Conservation (phyloP, 2,113 vertebrate genomes). For the Pachycephala philippinensis region DNA sequence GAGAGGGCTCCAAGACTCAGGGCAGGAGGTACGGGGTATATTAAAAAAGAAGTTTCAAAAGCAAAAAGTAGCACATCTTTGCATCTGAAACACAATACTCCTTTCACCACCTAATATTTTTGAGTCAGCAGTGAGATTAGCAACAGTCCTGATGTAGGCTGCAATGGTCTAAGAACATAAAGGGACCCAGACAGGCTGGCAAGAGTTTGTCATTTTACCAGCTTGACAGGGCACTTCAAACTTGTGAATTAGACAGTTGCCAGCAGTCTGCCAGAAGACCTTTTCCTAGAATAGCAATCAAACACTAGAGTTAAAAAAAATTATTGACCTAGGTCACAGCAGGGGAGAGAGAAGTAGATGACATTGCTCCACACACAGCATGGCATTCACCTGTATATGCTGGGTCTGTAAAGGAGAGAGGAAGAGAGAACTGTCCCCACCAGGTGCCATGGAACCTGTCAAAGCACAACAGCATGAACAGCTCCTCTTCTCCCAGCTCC, state of each 20-base stretch:
- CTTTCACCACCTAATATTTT: neutral
- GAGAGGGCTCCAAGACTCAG: fast-evolving
- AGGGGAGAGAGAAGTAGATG: neutral
- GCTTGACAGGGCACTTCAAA: neutral
- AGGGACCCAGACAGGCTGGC: neutral
- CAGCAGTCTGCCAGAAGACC: neutral
- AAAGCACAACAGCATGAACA: neutral
- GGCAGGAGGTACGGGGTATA: fast-evolving
- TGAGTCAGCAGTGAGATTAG: neutral
- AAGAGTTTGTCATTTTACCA: neutral
- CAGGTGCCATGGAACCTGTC: neutral
- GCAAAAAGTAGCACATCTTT: neutral
- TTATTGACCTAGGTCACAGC: neutral
- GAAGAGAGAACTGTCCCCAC: neutral
- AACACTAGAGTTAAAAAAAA: neutral
- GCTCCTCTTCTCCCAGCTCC: neutral
- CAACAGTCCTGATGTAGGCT: neutral
- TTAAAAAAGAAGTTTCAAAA: neutral
- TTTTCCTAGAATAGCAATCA: neutral
- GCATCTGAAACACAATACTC: neutral
- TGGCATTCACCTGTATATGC: fast-evolving
- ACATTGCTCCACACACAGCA: neutral
- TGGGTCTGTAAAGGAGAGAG: neutral
- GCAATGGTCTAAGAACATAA: neutral
- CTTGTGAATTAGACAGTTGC: neutral